Evolutionary conservation across 2,113 vertebrate species (phyloP).

Genomic region (human): DNA sequence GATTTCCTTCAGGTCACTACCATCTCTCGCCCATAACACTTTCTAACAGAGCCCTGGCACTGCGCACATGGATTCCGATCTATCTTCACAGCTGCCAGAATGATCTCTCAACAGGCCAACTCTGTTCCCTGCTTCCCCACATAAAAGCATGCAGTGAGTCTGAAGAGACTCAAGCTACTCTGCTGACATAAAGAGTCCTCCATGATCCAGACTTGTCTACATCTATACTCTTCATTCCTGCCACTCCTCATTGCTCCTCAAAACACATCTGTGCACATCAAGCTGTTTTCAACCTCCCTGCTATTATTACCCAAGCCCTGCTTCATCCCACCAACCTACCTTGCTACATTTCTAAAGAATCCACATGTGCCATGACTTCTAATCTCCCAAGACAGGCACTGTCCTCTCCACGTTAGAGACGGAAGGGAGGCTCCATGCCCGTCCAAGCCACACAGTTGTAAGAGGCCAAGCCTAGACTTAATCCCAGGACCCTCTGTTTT

Average conservation of each 20-base stretch:
- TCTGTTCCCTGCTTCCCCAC: neutral
- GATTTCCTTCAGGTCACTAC: neutral
- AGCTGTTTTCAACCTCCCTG: neutral
- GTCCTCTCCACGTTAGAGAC: neutral
- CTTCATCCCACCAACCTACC: neutral
- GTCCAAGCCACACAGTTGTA: neutral
- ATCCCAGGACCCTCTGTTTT: neutral
- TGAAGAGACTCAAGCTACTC: neutral
- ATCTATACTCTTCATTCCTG: neutral
- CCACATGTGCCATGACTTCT: neutral
- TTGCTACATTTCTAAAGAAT: neutral
- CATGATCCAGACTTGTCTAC: neutral
- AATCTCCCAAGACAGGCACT: neutral
- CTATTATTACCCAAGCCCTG: neutral
- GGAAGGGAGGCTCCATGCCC: neutral
- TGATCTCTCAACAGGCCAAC: neutral
- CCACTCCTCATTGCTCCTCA: neutral
- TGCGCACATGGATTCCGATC: neutral
- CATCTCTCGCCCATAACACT: rapidly evolving
- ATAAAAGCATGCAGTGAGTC: neutral
- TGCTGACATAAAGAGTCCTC: neutral
- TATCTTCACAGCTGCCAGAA: neutral
- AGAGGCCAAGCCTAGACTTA: neutral
- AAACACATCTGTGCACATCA: neutral
- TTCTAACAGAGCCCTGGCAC: neutral